These are phyloP conservation scores for Hylia prasina DNA, from an alignment of 2,113 vertebrate species.

Conservation along the genomic window DNA sequence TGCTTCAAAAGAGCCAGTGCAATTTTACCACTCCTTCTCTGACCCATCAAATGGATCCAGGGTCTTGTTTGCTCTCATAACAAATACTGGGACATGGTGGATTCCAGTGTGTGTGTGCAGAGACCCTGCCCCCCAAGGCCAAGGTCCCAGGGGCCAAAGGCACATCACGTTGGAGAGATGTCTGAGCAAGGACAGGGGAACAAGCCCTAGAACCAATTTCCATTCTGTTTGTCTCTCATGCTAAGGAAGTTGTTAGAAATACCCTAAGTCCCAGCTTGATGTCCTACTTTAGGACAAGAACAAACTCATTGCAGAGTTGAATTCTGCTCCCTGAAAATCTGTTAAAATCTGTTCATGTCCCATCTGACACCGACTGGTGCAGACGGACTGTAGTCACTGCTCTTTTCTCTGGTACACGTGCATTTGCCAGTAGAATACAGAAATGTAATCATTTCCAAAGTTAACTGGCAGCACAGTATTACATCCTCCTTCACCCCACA, in stretches of 20 bases:
- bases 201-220: neutral
- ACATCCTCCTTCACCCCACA: neutral
- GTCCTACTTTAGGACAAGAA: neutral
- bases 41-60: neutral
- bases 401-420: neutral
- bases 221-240: neutral
- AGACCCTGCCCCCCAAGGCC: neutral
- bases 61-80: neutral
- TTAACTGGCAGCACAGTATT: neutral
- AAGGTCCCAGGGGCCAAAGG: neutral
- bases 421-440: neutral
- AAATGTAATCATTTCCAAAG: neutral
- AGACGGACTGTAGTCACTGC: neutral
- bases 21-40: neutral
- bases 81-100: neutral
- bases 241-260: neutral
- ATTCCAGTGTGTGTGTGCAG: neutral
- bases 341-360: neutral
- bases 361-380: neutral
- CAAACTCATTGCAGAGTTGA: neutral
- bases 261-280: neutral
- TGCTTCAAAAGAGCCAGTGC: neutral
- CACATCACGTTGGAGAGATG: fast-evolving
- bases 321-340: neutral
- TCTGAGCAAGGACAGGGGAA: neutral